Evolutionary conservation across 2,113 vertebrate species (phyloP), one percentile per base, ranked within the genome.

Genomic region (Dendropsophus ebraccatus): DNA sequence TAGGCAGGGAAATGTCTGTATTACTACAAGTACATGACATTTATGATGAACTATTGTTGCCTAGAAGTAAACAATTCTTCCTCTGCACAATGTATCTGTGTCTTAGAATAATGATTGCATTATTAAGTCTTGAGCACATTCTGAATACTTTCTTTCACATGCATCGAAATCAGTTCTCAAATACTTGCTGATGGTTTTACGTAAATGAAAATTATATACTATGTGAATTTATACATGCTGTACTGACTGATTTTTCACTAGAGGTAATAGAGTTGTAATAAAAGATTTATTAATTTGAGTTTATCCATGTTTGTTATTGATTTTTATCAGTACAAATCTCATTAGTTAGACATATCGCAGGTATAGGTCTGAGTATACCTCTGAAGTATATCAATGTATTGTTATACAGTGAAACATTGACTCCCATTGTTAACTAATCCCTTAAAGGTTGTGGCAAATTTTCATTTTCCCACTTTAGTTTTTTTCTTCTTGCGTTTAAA

Each of bases 91-190:
- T 79, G 76, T 41, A 32, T n/a, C 50, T 41, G 30, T 58, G 52
- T 41, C 77, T 60, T 79, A 79, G 54, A 79, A 56, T 79, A 79
- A 58, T 79, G 19, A 79, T 60, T 79, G 77, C 76, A 79, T 79
- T 79, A 79, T 60, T 58, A 79, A 79, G 52, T 58, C 60, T 79
- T 52, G 52, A 58, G 47, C 54, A 60, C 52, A 60, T 79, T 79
- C 28, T 54, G 21, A 58, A 79, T 7, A 11, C 17, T 60, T 79
- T 60, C 19, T 41, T 58, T 60, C 32, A 54, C 50, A 37, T 37
- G 23, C 52, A 79, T 58, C 28, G 54, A 49, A 77, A 77, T 77
- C 50, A 30, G 28, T 77, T 77, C 35, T 56, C 49, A 35, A 77
- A 77, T 77, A 56, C 75, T 77, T 77, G 75, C 75, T 54, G 75